Base-by-base conservation (phyloP, 2,797 vertebrate species). In the Crypturellus tataupa region DNA sequence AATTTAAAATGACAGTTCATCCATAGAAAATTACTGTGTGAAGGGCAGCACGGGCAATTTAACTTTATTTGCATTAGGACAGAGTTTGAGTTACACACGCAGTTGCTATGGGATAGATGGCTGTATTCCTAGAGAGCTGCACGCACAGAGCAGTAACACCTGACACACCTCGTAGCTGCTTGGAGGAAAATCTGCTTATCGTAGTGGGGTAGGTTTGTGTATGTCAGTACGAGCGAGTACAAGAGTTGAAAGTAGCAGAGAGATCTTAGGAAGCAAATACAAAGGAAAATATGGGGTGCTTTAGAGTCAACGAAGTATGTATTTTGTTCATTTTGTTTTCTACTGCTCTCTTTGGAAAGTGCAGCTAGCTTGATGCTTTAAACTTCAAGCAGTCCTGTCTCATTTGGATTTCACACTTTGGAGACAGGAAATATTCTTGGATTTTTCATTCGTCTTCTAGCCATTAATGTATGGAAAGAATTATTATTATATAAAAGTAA, bases 1-100 rank as follows among this genome's bases (percentile, higher is more conserved):
- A 96, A 97, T 92, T 85, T 96, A 89, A 96, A 89, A 91, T 85
- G 97, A 95, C 94, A 87, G 85, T 46, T 94, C 83, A 84, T 96
- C 85, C 87, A 71, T 88, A 90, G 39, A 71, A 89, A 93, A 94
- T 93, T 70, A 72, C 59, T 75, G 47, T 39, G 58, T 84, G 81
- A 94, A 95, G 71, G 46, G 79, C 70, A 85, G 23, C 47, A 46
- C 42, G 76, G 85, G 55, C 60, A 92, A 87, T 94, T 95, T 86
- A 82, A 65, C 59, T 94, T 77, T 72, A 67, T 89, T 87, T 93
- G 81, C 86, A 33, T 80, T 93, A 80, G 31, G 16, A 62, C 53
- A 47, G 82, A 87, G 65, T 71, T 75, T 90, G 59, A 79, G 39
- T 93, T 92, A 39, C 12, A 53, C 10, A 37, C 19, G 35, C 33